A percentile compares a stretch with the other conserved stretches of the same genome.
phyloP scores from a whole-genome alignment of 2,113 vertebrate species.

The Crotophaga sulcirostris region DNA sequence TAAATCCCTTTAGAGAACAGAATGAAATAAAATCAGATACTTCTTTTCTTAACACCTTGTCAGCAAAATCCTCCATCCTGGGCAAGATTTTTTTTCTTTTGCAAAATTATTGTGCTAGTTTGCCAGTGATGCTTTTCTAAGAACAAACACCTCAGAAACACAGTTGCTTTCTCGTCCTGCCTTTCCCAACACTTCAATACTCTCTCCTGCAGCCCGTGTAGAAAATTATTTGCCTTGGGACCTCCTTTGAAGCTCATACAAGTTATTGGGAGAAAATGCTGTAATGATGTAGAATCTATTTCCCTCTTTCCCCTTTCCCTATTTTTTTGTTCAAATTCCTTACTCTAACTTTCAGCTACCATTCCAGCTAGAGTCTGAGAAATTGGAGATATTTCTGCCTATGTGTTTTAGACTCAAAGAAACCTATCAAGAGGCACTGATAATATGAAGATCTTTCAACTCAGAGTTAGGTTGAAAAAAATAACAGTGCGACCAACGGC shows the following conservation, averaged over 20 bases:
- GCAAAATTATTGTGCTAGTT: slow-evolving; percentile 39
- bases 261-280: not conserved
- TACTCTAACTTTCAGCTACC: not conserved
- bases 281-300: not conserved
- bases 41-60: slow-evolving; percentile 55
- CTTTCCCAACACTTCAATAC: slow-evolving; percentile 69
- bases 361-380: not conserved
- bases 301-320: not conserved
- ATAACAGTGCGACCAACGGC: not conserved
- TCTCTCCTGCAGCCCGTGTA: slow-evolving; percentile 56
- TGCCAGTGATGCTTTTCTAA: slow-evolving; percentile 66
- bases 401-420: not conserved
- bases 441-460: not conserved
- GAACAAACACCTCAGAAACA: slow-evolving; percentile 52
- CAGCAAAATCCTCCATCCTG: slow-evolving; percentile 67
- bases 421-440: not conserved
- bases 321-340: not conserved
- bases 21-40: slow-evolving; percentile 54
- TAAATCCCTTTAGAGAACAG: slow-evolving; percentile 63
- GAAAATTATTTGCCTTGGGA: slow-evolving; percentile 66
- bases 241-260: slow-evolving; percentile 29
- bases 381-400: not conserved
- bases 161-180: slow-evolving; percentile 66
- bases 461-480: not conserved
- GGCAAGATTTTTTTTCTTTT: slow-evolving; percentile 44